phyloP scores from a whole-genome alignment of 2,888 invertebrate genomes.

The Dorcus hopei region DNA sequence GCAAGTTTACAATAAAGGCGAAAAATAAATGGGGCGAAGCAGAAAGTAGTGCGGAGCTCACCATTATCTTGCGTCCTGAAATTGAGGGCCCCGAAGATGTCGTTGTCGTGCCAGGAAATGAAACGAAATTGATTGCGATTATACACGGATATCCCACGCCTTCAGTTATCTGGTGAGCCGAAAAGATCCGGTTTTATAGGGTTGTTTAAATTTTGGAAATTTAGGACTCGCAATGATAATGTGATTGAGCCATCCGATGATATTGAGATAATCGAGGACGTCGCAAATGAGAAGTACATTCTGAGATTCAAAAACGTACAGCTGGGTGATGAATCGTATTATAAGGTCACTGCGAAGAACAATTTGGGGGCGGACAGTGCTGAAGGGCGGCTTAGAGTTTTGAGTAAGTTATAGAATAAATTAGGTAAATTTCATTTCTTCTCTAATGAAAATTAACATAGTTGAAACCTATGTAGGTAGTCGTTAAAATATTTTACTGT shows the following conservation, averaged over 20 bases:
- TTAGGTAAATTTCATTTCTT: not conserved
- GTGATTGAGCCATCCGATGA: conserved; percentile 58
- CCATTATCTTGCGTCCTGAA: conserved; percentile 75
- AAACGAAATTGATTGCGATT: conserved; percentile 74
- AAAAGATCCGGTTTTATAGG: not conserved
- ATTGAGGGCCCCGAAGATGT: conserved; percentile 73
- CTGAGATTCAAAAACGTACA: conserved; percentile 69
- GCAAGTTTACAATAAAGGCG: conserved; percentile 75
- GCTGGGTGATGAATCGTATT: conserved; percentile 72
- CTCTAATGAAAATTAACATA: not conserved
- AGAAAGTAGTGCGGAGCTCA: conserved; percentile 71
- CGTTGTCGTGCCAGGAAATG: conserved; percentile 71
- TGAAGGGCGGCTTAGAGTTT: conserved; percentile 67
- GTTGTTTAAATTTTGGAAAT: not conserved
- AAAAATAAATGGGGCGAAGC: conserved; percentile 79
- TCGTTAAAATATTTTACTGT: not conserved
- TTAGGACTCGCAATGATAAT: conserved; percentile 63
- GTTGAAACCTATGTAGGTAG: no score
- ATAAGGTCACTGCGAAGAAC: conserved; percentile 75
- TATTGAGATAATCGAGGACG: conserved; percentile 60
- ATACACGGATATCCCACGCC: conserved; percentile 89
- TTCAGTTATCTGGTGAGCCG: conserved; percentile 72
- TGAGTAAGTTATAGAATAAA: conserved; percentile 57
- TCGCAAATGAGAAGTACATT: conserved; percentile 62
- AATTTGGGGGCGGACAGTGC: conserved; percentile 69